Percentiles rank a stretch among this genome's conserved stretches.
Evolutionary conservation across 2,888 invertebrate genomes (phyloP).

Genomic region (Ennomos fuscantarius): DNA sequence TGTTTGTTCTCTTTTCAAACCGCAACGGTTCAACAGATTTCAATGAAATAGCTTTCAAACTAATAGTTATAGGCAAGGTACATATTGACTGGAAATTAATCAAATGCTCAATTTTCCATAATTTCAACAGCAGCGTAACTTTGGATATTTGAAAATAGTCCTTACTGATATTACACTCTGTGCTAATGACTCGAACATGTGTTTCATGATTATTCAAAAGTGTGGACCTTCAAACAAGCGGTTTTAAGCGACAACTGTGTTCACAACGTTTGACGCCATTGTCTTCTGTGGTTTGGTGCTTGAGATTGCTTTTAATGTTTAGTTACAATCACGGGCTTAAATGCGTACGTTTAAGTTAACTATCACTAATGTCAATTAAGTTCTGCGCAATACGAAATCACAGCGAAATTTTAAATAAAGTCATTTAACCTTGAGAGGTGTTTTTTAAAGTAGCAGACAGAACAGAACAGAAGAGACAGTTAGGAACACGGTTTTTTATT

Average conservation of each 20-base stretch:
- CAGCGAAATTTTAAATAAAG: slow-evolving; percentile 1
- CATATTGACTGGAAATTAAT: too few relatives aligned
- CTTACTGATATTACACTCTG: slow-evolving; percentile 21
- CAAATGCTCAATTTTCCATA: too few relatives aligned
- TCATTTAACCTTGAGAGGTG: too few relatives aligned
- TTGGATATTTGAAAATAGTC: background rate
- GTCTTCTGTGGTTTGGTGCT: slow-evolving; percentile 13
- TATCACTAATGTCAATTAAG: too few relatives aligned
- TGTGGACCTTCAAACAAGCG: slow-evolving; percentile 43
- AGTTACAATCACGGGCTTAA: background rate
- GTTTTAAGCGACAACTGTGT: slow-evolving; percentile 55
- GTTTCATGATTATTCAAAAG: slow-evolving; percentile 53
- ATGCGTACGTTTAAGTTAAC: too few relatives aligned
- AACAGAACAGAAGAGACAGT: too few relatives aligned
- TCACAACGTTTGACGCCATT: slow-evolving; percentile 51
- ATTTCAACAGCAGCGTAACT: background rate
- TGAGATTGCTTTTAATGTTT: slow-evolving; percentile 14
- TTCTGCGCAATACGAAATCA: background rate
- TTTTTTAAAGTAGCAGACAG: too few relatives aligned
- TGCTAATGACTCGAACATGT: slow-evolving; percentile 38
- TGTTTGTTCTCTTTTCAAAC: too few relatives aligned
- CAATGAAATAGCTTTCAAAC: too few relatives aligned
- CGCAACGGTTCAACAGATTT: too few relatives aligned
- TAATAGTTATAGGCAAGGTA: too few relatives aligned
- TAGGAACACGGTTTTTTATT: too few relatives aligned